Base-by-base conservation (phyloP, 2,888 invertebrate genomes). In the Tribolium freemani region DNA sequence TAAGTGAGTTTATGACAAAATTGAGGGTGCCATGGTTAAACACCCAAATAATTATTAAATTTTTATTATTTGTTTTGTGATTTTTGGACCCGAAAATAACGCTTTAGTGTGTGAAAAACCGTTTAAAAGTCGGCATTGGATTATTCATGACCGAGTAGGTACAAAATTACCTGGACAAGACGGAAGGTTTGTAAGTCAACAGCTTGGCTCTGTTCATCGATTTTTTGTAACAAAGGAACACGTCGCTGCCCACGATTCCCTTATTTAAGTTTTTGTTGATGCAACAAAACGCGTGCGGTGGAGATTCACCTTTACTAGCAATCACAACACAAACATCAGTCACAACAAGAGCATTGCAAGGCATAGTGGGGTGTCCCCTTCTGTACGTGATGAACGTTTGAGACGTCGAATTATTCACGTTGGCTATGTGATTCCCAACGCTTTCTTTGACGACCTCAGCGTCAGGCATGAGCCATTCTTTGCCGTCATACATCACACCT, bases 171-270 rank as follows among this genome's bases (percentile, higher is more conserved):
- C 88, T 88, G 75, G 87, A 88, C 77, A 94, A 88, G 83, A 94
- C 93, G 85, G 93, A 94, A 79, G 99, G 98, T 87, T 97, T 96
- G 88, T 98, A 99, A 67, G 97, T 94, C 79, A 99, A 91, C 78
- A 96, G 89, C 85, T 96, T 96, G 66, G 97, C 95, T 84, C 97
- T 93, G 88, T 97, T 96, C 95, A 99, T 97, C 77, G 99, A 98
- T 88, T 99, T 99, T 87, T 99, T 99, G 88, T 99, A 99, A 87
- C 99, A 99, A 74, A 99, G 89, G 87, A 92, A 99, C 11, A 99
- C 98, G 88, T 98, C 98, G 82, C 97, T 98, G 64, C 99, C 98
- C 86, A 95, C 91, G 89, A 97, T 92, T 85, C 97, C 97, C 88
- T 96, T 98, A 87, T 99, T 99, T 67, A 99, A 90, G 84, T 98